Conservation (phyloP, 1,140 invertebrate species). For the Asobara japonica region DNA sequence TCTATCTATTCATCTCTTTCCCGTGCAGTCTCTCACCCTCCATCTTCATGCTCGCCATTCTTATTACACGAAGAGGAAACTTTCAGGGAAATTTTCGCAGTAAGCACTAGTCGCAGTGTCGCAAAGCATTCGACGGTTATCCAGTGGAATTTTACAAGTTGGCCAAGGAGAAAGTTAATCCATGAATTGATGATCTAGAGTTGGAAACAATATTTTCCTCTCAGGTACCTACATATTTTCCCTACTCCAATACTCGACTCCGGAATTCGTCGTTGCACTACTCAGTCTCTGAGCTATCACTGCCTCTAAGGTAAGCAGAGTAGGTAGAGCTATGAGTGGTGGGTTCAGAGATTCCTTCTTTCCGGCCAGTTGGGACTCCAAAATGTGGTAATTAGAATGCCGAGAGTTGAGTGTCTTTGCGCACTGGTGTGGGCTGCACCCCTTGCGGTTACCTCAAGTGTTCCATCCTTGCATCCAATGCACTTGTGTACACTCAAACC, state of each 20-base stretch:
- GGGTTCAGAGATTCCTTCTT: slow-evolving; percentile 53
- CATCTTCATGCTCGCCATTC: background rate
- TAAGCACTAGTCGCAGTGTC: too few relatives aligned
- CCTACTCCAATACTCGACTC: slow-evolving; percentile 23
- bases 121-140: too few relatives aligned
- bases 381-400: slow-evolving; percentile 67
- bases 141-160: too few relatives aligned
- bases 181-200: too few relatives aligned
- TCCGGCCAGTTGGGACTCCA: slow-evolving; percentile 57
- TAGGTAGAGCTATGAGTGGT: slow-evolving; percentile 36
- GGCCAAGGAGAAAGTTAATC: too few relatives aligned
- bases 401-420: slow-evolving; percentile 42
- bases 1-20: slow-evolving; percentile 25
- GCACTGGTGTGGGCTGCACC: background rate
- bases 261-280: slow-evolving; percentile 37
- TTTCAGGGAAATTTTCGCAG: too few relatives aligned
- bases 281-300: too few relatives aligned
- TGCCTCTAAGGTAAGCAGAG: too few relatives aligned
- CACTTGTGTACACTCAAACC: slow-evolving; percentile 45
- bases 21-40: background rate
- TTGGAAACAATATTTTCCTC: too few relatives aligned
- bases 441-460: background rate
- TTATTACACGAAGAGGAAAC: slow-evolving; percentile 5
- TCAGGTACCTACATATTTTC: slow-evolving; percentile 19
- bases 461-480: background rate